These are phyloP conservation scores for Melolontha melolontha DNA, from an alignment of 2,888 invertebrate genomes.

Conservation along the genomic window DNA sequence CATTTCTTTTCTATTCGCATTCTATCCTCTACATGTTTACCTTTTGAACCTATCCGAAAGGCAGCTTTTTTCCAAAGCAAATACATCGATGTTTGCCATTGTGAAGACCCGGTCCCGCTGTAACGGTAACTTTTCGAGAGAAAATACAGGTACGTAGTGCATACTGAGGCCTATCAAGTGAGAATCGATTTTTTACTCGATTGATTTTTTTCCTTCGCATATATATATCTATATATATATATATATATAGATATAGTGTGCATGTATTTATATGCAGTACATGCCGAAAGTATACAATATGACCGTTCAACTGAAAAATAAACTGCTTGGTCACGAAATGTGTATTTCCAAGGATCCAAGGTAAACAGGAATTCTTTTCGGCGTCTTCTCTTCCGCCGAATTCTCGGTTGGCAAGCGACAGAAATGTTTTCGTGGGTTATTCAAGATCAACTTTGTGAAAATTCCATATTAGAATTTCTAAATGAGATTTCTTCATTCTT, in stretches of 20 bases:
- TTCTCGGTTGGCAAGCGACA: neutral
- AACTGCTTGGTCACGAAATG: constrained; percentile 57
- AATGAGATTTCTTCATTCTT: neutral
- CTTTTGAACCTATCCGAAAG: constrained; percentile 25
- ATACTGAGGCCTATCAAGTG: constrained; percentile 51
- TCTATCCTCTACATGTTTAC: constrained; percentile 19
- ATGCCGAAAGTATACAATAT: constrained; percentile 43
- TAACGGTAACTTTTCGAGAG: constrained; percentile 36
- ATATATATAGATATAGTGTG: neutral
- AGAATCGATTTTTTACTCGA: constrained; percentile 54
- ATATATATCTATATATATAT: constrained; percentile 9
- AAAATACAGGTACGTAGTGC: neutral
- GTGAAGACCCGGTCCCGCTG: constrained; percentile 21
- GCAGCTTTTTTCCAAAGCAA: constrained; percentile 37
- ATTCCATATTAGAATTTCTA: neutral
- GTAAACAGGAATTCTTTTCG: constrained; percentile 49
- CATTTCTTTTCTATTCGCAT: constrained; percentile 20
- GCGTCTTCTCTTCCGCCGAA: constrained; percentile 12
- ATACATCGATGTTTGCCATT: constrained; percentile 43
- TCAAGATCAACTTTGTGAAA: too few relatives aligned
- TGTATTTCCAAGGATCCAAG: constrained; percentile 52
- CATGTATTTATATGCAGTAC: too few relatives aligned
- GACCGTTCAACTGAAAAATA: constrained; percentile 57
- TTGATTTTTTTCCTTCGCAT: constrained; percentile 48
- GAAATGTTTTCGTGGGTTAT: constrained; percentile 13